These are phyloP conservation scores for Labeo rohita DNA, from an alignment of 2,113 vertebrate species.

Conservation along the genomic window DNA sequence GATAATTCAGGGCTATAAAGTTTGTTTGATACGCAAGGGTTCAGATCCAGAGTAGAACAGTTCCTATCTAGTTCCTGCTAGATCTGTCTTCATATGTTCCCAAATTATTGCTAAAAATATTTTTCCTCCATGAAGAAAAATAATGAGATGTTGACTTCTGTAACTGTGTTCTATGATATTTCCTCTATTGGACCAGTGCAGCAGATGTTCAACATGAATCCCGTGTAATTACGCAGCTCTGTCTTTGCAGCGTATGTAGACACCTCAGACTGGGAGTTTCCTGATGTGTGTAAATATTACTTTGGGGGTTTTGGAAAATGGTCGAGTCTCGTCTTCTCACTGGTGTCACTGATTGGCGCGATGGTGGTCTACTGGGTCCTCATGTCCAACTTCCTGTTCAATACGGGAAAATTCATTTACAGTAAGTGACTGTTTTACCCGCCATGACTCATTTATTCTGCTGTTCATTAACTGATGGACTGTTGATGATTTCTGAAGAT, in stretches of 20 bases:
- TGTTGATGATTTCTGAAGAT: not conserved
- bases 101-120: not conserved
- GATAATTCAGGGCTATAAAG: not conserved
- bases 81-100: not conserved
- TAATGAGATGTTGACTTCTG: not conserved
- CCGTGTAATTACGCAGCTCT: not conserved
- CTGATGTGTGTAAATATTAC: slow-evolving; percentile 94
- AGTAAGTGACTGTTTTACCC: slow-evolving; percentile 79
- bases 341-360: slow-evolving; percentile 92
- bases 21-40: not conserved
- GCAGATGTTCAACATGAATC: not conserved
- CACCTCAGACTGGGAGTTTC: slow-evolving; percentile 92
- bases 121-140: not conserved
- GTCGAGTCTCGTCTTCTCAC: slow-evolving; percentile 93
- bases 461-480: not conserved
- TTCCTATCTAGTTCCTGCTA: not conserved
- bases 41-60: not conserved
- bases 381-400: slow-evolving; percentile 98
- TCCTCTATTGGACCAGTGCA: not conserved
- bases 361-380: slow-evolving; percentile 99
- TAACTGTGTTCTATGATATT: not conserved
- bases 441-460: not conserved
- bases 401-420: slow-evolving; percentile 93
- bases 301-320: slow-evolving; percentile 93
- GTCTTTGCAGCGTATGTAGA: slow-evolving; percentile 78